Percentiles rank a stretch among this genome's conserved stretches.
Conservation (phyloP, 2,888 invertebrate genomes). For the Aspidapion aeneum region DNA sequence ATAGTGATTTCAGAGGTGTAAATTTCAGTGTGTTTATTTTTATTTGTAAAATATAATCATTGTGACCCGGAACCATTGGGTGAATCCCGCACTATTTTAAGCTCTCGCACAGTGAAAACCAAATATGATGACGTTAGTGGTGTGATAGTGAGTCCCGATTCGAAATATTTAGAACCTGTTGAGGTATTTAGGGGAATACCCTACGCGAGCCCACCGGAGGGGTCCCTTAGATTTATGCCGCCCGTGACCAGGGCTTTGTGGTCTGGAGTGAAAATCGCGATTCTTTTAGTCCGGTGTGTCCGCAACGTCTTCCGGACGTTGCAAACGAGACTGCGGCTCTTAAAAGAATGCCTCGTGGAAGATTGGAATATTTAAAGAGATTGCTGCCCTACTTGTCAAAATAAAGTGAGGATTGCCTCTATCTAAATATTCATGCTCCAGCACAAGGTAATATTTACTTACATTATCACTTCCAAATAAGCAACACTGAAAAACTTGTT, state of each 20-base stretch:
- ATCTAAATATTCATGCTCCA: constrained; percentile 94
- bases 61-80: constrained; percentile 37
- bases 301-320: constrained; percentile 85
- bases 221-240: constrained; percentile 91
- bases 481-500: too few species aligned
- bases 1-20: too few species aligned
- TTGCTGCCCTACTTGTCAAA: constrained; percentile 83
- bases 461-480: too few species aligned
- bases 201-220: constrained; percentile 89
- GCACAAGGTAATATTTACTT: constrained; percentile 95
- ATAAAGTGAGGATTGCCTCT: constrained; percentile 96
- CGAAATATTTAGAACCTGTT: constrained; percentile 79
- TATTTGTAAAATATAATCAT: constrained; percentile 24
- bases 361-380: constrained; percentile 83
- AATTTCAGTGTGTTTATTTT: constrained; percentile 21
- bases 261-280: constrained; percentile 85
- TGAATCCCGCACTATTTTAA: constrained; percentile 53
- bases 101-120: constrained; percentile 81
- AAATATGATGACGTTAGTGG: constrained; percentile 87
- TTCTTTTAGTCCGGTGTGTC: constrained; percentile 89
- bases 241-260: constrained; percentile 91
- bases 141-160: constrained; percentile 77
- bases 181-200: constrained; percentile 93
- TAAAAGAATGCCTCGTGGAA: constrained; percentile 82
- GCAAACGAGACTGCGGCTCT: constrained; percentile 79